Base-by-base conservation (phyloP, 2,797 vertebrate genomes). In the Meda fulgida region DNA sequence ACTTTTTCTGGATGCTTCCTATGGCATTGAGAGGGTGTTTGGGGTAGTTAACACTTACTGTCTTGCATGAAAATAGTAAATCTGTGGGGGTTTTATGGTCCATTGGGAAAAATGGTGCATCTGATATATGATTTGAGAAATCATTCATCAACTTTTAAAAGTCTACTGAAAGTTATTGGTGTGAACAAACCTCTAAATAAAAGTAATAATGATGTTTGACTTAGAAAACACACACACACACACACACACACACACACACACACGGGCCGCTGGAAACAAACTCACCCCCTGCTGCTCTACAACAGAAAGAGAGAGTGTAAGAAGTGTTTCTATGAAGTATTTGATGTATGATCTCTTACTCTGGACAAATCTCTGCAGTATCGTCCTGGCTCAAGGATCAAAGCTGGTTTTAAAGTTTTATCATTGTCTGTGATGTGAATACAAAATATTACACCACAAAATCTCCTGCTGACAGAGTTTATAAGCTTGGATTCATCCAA, bases 361-460 rank as follows among this genome's bases (percentile, higher is more conserved):
- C 23, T 75, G 72, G 72, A 14, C 36, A 11, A 55, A 55, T 76
- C 48, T 14, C 3, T 7, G 72, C 48, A 8, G 48, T 8, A 55
- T 55, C 31, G 55, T 76, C 31, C 73, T 76, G 48, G 73, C 48
- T 55, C 48, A 16, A 21, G 19, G 73, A 76, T 76, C 73, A 76
- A 76, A 76, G 73, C 31, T 16, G 7, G 19, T 53, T 75, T 34
- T 75, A 76, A 53, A 55, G 73, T 76, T 76, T 55, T 76, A 76
- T 55, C 19, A 10, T 14, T 2, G 53, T 60, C 53, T 78, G 75
- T 78, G 75, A 78, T 60, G 75, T 60, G 53, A 40, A 60, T 78
- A 19, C 23, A 40, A 58, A 60, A 60, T 40, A 60, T 78, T 60
- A 60, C 4, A 77, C 7, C 75, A 60, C 13, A 26, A 26, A 38